Evolutionary conservation across 1,140 invertebrate genomes (phyloP).

Genomic region (Lethrus apterus): DNA sequence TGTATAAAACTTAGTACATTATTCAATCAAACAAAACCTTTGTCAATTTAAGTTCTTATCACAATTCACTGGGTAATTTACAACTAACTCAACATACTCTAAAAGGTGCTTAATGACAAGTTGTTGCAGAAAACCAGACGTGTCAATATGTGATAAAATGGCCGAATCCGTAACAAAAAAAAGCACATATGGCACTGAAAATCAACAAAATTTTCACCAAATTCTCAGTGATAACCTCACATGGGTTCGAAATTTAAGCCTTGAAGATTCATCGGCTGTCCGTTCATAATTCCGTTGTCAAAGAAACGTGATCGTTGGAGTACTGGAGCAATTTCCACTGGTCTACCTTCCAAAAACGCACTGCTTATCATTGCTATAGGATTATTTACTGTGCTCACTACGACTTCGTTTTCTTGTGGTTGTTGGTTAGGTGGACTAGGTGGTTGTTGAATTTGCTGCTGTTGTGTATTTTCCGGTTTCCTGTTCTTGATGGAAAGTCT

Average conservation of each 20-base stretch:
- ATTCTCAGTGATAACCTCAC: too few relatives aligned
- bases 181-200: too few relatives aligned
- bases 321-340: constrained; percentile 46
- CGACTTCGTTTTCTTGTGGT: constrained; percentile 22
- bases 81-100: too few relatives aligned
- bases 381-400: constrained; percentile 36
- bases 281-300: constrained; percentile 41
- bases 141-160: too few relatives aligned
- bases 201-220: too few relatives aligned
- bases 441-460: constrained; percentile 30
- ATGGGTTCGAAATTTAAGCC: constrained; percentile 66
- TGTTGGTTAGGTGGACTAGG: constrained; percentile 35
- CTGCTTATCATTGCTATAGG: constrained; percentile 44
- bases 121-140: too few relatives aligned
- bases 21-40: too few relatives aligned
- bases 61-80: too few relatives aligned
- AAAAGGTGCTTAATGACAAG: too few relatives aligned
- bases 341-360: constrained; percentile 51
- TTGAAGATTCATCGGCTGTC: constrained; percentile 58
- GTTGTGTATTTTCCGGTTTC: constrained; percentile 48
- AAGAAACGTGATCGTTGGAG: constrained; percentile 47
- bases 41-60: too few relatives aligned
- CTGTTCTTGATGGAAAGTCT: constrained; percentile 64
- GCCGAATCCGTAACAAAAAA: too few relatives aligned
- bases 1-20: too few relatives aligned